Conservation (phyloP, 2,888 invertebrate species). For the Cheilosia soror region DNA sequence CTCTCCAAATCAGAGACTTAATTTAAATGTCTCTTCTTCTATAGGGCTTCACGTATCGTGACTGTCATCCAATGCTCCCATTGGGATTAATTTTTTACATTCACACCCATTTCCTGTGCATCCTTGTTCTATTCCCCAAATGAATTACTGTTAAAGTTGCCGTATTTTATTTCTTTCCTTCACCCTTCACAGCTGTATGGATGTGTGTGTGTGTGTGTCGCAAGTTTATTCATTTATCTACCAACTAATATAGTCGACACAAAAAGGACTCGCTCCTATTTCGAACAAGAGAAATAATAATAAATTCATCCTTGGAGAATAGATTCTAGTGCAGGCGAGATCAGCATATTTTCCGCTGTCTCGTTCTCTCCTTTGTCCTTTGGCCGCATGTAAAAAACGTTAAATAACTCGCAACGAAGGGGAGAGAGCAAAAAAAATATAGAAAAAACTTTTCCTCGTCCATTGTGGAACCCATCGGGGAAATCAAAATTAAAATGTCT, state of each 20-base stretch:
- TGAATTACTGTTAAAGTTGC: conserved; percentile 57
- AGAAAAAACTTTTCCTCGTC: conserved; percentile 33
- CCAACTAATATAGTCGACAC: conserved; percentile 58
- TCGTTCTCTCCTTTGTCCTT: not conserved
- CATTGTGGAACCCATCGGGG: conserved; percentile 63
- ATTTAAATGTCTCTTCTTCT: conserved; percentile 50
- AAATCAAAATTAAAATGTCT: conserved; percentile 75
- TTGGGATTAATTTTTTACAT: conserved; percentile 41
- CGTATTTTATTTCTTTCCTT: conserved; percentile 27
- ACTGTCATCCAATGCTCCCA: conserved; percentile 46
- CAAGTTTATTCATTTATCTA: conserved; percentile 57
- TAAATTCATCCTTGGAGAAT: conserved; percentile 58
- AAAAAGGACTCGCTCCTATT: conserved; percentile 12
- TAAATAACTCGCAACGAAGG: conserved; percentile 6
- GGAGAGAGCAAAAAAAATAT: not conserved
- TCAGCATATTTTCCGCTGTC: conserved; percentile 33
- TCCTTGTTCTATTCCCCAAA: conserved; percentile 8
- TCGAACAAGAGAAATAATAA: conserved; percentile 42
- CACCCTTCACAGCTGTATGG: not conserved
- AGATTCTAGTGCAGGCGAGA: conserved; percentile 24
- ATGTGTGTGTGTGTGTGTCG: conserved; percentile 2
- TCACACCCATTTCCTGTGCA: conserved; percentile 32
- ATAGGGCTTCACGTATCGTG: conserved; percentile 26
- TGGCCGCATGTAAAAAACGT: conserved; percentile 3
- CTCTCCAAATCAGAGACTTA: conserved; percentile 58